A percentile compares a stretch with the other conserved stretches of the same genome.
Evolutionary conservation across 2,113 vertebrate genomes (phyloP).

Genomic region (Brachypodius melanocephalos): DNA sequence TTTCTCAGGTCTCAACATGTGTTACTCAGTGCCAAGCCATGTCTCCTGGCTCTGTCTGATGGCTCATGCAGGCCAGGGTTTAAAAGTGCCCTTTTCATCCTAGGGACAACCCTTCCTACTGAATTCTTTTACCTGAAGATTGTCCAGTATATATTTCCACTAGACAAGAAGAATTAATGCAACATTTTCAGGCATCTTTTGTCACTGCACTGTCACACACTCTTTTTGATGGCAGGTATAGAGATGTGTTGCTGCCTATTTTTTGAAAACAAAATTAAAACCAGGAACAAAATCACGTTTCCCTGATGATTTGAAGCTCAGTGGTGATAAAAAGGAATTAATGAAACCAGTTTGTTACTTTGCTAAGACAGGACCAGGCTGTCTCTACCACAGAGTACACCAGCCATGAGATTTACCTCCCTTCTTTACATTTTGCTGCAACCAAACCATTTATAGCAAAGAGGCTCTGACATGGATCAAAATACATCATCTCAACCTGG

Average conservation of each 20-base stretch:
- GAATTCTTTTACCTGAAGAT: background rate
- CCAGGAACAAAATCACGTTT: background rate
- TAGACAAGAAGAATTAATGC: background rate
- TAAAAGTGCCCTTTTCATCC: background rate
- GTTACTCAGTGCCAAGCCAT: background rate
- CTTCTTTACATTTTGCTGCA: background rate
- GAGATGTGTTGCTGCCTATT: background rate
- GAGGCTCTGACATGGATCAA: background rate
- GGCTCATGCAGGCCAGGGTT: background rate
- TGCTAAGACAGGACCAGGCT: background rate
- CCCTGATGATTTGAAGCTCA: background rate
- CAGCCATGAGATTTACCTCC: background rate
- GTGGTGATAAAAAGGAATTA: background rate
- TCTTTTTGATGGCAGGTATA: background rate
- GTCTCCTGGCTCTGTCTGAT: background rate
- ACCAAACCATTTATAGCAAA: background rate
- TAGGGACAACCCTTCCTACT: background rate
- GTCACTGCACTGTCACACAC: background rate
- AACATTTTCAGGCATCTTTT: background rate
- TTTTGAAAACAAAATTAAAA: background rate
- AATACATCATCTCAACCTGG: background rate
- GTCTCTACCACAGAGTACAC: background rate
- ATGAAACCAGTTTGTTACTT: background rate
- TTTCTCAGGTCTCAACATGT: constrained; percentile 50
- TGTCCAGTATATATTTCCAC: background rate